Conservation (phyloP, 2,113 vertebrate genomes). For the Lasiurus cinereus region DNA sequence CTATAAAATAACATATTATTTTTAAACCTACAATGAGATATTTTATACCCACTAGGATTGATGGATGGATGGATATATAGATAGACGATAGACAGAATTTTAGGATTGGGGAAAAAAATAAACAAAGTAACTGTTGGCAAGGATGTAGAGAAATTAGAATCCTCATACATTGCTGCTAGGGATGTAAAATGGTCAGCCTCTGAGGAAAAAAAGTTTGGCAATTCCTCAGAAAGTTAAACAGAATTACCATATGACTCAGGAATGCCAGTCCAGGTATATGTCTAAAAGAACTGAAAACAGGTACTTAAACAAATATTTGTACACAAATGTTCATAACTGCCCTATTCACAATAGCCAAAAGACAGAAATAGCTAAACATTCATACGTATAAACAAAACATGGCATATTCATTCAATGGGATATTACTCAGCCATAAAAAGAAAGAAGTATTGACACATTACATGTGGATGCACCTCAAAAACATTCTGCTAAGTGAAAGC, state of each 20-base stretch:
- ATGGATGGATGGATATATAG: not conserved
- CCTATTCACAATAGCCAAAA: slow-evolving; percentile 22
- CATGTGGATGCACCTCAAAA: slow-evolving; percentile 1
- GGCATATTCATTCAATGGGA: not conserved
- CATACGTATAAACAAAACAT: not conserved
- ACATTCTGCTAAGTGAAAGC: not conserved
- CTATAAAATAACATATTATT: not conserved
- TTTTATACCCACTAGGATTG: not conserved
- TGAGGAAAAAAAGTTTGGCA: not conserved
- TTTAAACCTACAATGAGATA: not conserved
- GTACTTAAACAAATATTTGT: not conserved
- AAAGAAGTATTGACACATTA: not conserved
- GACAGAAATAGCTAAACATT: not conserved
- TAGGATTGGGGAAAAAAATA: not conserved
- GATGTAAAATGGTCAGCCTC: not conserved
- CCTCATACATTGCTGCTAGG: not conserved
- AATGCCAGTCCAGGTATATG: not conserved
- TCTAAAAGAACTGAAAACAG: slow-evolving; percentile 21
- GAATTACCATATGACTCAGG: not conserved
- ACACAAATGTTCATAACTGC: not conserved
- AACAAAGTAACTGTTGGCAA: not conserved
- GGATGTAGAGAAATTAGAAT: slow-evolving; percentile 1
- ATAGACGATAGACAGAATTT: not conserved
- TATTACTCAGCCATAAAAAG: slow-evolving; percentile 24
- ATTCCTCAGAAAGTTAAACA: slow-evolving; percentile 44